Evolutionary conservation across 1,140 invertebrate genomes (phyloP).

Genomic region (Galleria mellonella): DNA sequence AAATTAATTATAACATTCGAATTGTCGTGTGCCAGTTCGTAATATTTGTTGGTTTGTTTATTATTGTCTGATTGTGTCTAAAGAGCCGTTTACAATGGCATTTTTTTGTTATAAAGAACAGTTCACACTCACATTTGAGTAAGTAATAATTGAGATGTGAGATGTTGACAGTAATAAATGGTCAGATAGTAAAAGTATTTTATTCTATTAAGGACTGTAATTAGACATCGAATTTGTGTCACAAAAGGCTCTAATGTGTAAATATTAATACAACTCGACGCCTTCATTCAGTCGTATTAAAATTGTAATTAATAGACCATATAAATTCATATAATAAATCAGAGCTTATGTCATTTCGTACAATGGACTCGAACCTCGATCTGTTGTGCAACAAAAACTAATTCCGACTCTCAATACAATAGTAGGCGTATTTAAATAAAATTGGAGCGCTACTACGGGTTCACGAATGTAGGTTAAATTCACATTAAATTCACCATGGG

Average conservation of each 20-base stretch:
- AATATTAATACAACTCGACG: neutral
- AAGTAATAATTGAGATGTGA: neutral
- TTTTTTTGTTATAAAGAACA: too few relatives aligned
- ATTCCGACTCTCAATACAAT: neutral
- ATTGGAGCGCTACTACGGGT: too few relatives aligned
- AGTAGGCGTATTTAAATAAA: neutral
- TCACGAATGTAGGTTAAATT: too few relatives aligned
- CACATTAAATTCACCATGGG: too few relatives aligned
- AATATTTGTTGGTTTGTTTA: too few relatives aligned
- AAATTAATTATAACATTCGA: too few relatives aligned
- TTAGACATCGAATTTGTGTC: neutral
- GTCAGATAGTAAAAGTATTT: too few relatives aligned
- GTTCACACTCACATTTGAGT: neutral
- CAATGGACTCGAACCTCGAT: neutral
- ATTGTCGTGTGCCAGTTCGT: too few relatives aligned
- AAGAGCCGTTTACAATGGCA: too few relatives aligned
- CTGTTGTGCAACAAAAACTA: neutral
- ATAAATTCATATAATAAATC: constrained; percentile 3
- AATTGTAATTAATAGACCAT: constrained; percentile 1
- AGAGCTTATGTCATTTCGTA: constrained; percentile 1
- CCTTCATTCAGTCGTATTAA: neutral
- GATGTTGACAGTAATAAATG: neutral
- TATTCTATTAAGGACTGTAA: neutral
- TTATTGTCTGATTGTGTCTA: too few relatives aligned
- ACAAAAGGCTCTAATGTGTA: neutral